Base-by-base conservation (phyloP, 2,888 invertebrate species). In the Theretra japonica region DNA sequence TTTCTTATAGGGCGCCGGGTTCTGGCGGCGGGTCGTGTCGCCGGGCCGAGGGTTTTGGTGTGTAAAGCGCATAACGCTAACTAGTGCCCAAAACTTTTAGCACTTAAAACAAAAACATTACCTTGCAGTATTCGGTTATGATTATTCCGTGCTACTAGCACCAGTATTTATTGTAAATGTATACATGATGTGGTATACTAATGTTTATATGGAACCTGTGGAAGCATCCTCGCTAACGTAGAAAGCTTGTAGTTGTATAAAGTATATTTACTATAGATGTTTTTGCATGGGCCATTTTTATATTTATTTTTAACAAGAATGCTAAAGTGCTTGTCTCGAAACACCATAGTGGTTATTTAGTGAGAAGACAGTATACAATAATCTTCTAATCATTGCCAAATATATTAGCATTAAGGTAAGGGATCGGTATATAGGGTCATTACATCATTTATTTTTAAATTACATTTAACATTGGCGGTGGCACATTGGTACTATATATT, bases 361-460 rank as follows among this genome's bases (percentile, higher is more conserved):
- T 53, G n/a, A 53, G 15, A 23, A 41, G 41, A 65, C 11, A 23
- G 15, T 17, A 23, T 23, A 23, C 65, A 65, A 15, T 65, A 65
- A 65, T 65, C 65, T 65, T 65, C 65, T 65, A 65, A 65, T 65
- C 65, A 65, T 65, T 65, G 65, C 65, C 65, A 65, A 65, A 65
- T 65, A 65, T 65, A 23, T 21, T 48, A 23, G 41, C 23, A 65
- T 65, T 65, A 65, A 41, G 48, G 19, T 48, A 48, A 48, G 65
- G 65, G 65, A 48, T 48, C 33, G 23, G 23, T 65, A 65, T 65
- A 65, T 48, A 48, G 65, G 65, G 65, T 65, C 65, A 65, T 65
- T 65, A 65, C 23, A 23, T 65, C 17, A 2, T 48, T 48, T 25
- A 65, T 48, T 48, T 65, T 48, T 41, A 48, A 21, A n/a, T 33